phyloP scores from a whole-genome alignment of 2,888 invertebrate species.

The Blomia tropicalis region DNA sequence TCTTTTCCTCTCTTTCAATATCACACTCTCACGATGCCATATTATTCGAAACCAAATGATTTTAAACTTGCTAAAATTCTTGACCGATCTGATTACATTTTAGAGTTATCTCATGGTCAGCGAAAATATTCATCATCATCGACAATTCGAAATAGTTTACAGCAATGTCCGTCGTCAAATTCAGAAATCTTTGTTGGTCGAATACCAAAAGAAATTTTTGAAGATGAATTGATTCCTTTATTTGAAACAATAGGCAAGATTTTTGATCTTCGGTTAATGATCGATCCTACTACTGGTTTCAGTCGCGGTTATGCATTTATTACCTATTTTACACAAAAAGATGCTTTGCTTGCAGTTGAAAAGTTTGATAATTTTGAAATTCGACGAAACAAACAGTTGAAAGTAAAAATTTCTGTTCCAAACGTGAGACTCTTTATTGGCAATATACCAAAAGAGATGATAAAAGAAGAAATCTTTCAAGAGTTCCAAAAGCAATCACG shows the following conservation, averaged over 20 bases:
- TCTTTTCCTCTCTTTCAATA: too few relatives aligned
- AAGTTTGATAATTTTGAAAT: constrained; percentile 99
- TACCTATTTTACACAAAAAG: constrained; percentile 80
- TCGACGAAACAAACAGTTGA: constrained; percentile 98
- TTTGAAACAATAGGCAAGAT: constrained; percentile 93
- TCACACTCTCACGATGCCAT: too few relatives aligned
- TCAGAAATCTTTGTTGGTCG: constrained; percentile 99
- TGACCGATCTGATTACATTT: constrained; percentile 52
- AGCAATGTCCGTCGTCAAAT: constrained; percentile 52
- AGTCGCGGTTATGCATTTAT: constrained; percentile 99
- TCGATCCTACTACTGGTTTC: constrained; percentile 96
- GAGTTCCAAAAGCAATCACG: constrained; percentile 99
- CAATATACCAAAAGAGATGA: constrained; percentile 99
- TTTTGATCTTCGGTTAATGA: constrained; percentile 98
- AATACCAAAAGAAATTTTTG: constrained; percentile 96
- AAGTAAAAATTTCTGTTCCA: constrained; percentile 99
- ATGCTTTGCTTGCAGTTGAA: constrained; percentile 82
- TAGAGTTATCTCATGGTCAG: constrained; percentile 91
- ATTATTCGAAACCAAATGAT: not conserved
- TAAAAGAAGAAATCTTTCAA: constrained; percentile 99
- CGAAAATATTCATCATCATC: constrained; percentile 98
- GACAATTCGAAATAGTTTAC: constrained; percentile 41
- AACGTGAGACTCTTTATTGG: constrained; percentile 99
- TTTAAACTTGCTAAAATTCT: not conserved
- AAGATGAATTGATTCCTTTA: constrained; percentile 91